Base-by-base conservation (phyloP, 2,113 vertebrate species). In the Helogale parvula region DNA sequence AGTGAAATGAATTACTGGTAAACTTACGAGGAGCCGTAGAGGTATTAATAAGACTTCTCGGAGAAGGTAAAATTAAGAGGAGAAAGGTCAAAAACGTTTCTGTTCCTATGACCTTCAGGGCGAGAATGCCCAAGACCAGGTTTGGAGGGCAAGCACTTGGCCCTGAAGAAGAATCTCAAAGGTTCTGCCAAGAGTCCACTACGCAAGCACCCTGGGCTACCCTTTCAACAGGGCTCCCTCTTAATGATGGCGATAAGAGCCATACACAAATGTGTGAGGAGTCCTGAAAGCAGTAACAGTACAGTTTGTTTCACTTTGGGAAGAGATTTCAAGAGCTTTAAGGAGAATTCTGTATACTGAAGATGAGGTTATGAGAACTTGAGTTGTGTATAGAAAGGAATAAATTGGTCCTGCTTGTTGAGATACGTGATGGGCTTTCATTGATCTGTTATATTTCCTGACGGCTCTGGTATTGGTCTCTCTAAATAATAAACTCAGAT, bases 191-290 rank as follows among this genome's bases (percentile, higher is more conserved):
- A 7, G 23, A 77, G 10, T 9, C 13, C 45, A 19, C 11, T 45
- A 0, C 4, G 5, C 14, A 0, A 2, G 15, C 25, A 16, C 10
- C 14, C 7, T 23, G 21, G 11, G 17, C 27, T 19, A 38, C 27
- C 23, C 35, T 33, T 57, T 57, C n/a, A 63, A 1, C 7, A 21
- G 3, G 52, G 54, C 33, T 19, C 3, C 23, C 29, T 50, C 79
- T 31, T 76, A 11, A 27, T 17, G 5, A 72, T 29, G 79, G 41
- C 7, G 17, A 38, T 23, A 96, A 71, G 25, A 81, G 0, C 2
- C 71, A 16, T 1, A 1, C 3, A 3, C 19, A 77, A 35, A 65
- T 23, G 16, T 33, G 2, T n/a, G 8, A 83, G 15, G 41, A 63
- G 15, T 57, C 60, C 23, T 9, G 38, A 81, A 11, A 68, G 12